phyloP scores from a whole-genome alignment of 2,113 vertebrate genomes.

The Acanthochromis polyacanthus region DNA sequence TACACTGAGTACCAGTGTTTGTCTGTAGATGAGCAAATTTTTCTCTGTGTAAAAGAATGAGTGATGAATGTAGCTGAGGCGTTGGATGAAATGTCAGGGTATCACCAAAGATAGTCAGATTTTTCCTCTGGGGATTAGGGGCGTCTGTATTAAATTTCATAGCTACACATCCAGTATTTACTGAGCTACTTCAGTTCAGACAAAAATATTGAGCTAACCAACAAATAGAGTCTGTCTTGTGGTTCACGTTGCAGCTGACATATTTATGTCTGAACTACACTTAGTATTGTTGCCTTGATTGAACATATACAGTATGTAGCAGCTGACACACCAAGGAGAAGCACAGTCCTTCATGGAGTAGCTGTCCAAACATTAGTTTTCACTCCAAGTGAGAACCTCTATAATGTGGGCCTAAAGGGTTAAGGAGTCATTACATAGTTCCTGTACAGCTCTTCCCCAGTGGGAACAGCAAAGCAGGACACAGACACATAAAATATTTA shows the following conservation, averaged over 20 bases:
- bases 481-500: conserved; percentile 69
- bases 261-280: neutral
- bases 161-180: too few species aligned
- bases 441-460: conserved; percentile 25
- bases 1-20: neutral
- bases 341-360: neutral
- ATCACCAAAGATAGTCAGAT: too few species aligned
- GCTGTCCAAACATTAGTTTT: neutral
- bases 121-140: too few species aligned
- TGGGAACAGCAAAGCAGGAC: conserved; percentile 56
- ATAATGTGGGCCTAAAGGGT: conserved; percentile 25
- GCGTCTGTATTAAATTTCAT: too few species aligned
- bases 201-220: too few species aligned
- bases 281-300: neutral
- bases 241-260: too few species aligned
- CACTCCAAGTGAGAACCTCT: conserved; percentile 20
- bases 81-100: too few species aligned
- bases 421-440: conserved; percentile 32
- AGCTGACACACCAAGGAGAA: neutral
- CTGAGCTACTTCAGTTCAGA: too few species aligned
- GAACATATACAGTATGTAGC: neutral
- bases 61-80: too few species aligned
- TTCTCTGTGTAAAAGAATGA: too few species aligned
- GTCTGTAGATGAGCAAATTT: neutral
- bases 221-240: too few species aligned